Evolutionary conservation across 1,140 invertebrate species (phyloP), one percentile per base, ranked within the genome.

Genomic region (Drosophila nigrodunni): DNA sequence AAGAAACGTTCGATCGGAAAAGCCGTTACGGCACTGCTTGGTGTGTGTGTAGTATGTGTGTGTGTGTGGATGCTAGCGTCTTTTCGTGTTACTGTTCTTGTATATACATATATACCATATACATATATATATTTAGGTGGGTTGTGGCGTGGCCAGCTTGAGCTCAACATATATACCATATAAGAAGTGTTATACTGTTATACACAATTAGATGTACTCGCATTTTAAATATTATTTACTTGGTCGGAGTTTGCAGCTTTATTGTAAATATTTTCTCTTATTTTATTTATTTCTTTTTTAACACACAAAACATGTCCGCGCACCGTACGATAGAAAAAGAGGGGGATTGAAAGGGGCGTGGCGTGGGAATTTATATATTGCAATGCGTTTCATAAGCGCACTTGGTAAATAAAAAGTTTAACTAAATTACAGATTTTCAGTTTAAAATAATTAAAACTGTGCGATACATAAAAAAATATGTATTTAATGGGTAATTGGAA

Each of bases 321-420:
- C 69, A 79, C 61, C 65, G 43, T 44, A 60, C 39, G 50, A 47
- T 64, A 50, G 50, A 77, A 66, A 66, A 64, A 60, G 30, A 71
- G 59, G 49, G 21, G 39, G 5, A 6, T 49, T 25, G n/a, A 49
- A 62, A 30, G 52, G 44, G 43, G 10, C 15, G 49, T 47, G 59
- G 69, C n/a, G 35, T 65, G 35, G 52, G 30, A 49, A 11, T 21
- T 59, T 57, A 74, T 79, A 80, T 88, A 87, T 88, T 88, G 83
- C 83, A 87, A 83, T 83, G 83, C 83, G 83, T 88, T 87, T 87
- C 30, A 83, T 80, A 87, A 87, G 82, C 82, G 82, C 82, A 87
- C 82, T 88, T 87, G 59, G 55, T 79, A 69, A 73, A 58, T 44
- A 58, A 57, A 47, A 65, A 37, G 34, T 44, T 60, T 58, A 55